Percentiles rank a stretch among this genome's conserved stretches.
phyloP scores from a whole-genome alignment of 2,888 invertebrate species.

The Xanthia togata region DNA sequence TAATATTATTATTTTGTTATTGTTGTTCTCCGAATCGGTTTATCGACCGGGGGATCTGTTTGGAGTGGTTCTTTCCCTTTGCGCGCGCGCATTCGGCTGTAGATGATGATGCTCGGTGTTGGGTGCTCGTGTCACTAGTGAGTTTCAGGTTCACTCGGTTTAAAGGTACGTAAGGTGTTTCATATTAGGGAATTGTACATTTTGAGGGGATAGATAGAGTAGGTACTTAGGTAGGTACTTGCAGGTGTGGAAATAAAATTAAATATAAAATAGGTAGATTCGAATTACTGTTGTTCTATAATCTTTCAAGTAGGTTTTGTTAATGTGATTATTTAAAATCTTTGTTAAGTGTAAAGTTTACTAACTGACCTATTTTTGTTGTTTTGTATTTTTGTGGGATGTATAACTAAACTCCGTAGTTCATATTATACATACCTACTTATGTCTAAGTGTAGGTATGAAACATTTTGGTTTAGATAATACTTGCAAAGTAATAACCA shows the following conservation, averaged over 20 bases:
- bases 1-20: constrained; percentile 34
- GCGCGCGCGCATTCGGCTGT: constrained; percentile 9
- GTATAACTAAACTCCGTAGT: neutral
- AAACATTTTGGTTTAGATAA: neutral
- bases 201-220: neutral
- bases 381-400: neutral
- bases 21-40: constrained; percentile 59
- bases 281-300: neutral
- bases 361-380: neutral
- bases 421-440: neutral
- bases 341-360: neutral
- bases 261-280: neutral
- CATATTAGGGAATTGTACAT: neutral
- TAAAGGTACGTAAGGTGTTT: neutral
- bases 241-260: neutral
- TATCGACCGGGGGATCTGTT: constrained; percentile 46
- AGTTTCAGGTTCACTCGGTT: neutral
- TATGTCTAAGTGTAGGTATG: neutral
- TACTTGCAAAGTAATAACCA: neutral
- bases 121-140: constrained; percentile 9
- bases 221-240: neutral
- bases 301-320: neutral
- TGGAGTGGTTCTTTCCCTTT: constrained; percentile 30
- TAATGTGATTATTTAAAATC: no score
- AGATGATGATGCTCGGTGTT: neutral